phyloP scores from a whole-genome alignment of 1,140 invertebrate species.

The Drosophila nigrodunni region DNA sequence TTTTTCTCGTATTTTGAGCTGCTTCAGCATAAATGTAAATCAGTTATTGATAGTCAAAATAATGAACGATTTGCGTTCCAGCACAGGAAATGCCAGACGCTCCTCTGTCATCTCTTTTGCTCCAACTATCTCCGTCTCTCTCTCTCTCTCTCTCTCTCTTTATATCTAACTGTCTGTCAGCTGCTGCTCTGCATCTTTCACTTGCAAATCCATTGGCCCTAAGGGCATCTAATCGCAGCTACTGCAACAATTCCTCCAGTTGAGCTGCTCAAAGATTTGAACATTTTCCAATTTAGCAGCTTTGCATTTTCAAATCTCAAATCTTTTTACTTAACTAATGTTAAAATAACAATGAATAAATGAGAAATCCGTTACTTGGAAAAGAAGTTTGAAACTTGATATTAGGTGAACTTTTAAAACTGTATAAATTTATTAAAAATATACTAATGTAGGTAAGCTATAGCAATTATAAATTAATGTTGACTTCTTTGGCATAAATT shows the following conservation, averaged over 20 bases:
- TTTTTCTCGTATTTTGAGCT: constrained; percentile 56
- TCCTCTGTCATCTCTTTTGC: neutral
- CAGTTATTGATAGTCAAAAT: constrained; percentile 79
- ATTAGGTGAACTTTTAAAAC: no score
- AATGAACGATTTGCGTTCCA: constrained; percentile 67
- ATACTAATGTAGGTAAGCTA: no score
- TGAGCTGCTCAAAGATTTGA: neutral
- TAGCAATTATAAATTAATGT: no score
- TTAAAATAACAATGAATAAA: neutral
- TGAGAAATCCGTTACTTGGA: no score
- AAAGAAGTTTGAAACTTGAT: no score
- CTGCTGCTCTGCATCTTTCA: constrained; percentile 10
- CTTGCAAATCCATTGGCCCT: constrained; percentile 10
- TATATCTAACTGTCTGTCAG: neutral
- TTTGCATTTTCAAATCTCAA: neutral
- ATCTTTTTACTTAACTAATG: neutral
- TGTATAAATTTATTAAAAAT: no score
- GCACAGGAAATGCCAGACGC: constrained; percentile 11
- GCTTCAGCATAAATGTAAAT: constrained; percentile 73
- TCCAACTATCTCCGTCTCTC: neutral
- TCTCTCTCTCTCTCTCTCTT: neutral
- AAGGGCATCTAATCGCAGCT: constrained; percentile 15
- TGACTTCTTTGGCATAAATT: no score
- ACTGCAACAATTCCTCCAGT: constrained; percentile 4
- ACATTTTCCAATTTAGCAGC: neutral